Conservation (phyloP, 1,140 invertebrate species). For the Trichonephila clavipes region DNA sequence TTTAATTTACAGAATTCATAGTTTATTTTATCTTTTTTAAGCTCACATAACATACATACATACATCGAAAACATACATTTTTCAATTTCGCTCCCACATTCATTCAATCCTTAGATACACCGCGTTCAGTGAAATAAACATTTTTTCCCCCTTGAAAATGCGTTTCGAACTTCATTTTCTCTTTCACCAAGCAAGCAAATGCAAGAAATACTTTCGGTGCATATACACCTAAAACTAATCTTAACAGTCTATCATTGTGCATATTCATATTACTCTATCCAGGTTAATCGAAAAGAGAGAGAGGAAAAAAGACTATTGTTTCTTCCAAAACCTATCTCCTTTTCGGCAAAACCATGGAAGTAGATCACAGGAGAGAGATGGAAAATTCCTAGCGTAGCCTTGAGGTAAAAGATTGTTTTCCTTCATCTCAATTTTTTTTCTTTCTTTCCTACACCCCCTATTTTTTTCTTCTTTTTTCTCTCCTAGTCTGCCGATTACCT, state of each 20-base stretch:
- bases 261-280: neutral
- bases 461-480: neutral
- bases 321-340: neutral
- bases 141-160: no score
- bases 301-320: neutral
- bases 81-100: no score
- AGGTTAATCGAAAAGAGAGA: neutral
- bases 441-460: neutral
- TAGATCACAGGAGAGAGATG: neutral
- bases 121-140: no score
- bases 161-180: no score
- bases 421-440: neutral
- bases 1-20: no score
- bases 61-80: no score
- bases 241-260: neutral
- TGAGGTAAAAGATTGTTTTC: constrained; percentile 21
- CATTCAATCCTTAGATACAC: no score
- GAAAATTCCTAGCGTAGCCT: neutral
- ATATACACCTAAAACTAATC: no score
- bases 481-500: constrained; percentile 43
- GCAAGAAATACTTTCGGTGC: no score
- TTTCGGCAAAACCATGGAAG: neutral
- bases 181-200: no score
- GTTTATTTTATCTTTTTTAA: no score
- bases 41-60: no score